Evolutionary conservation across 2,888 invertebrate species (phyloP).

Genomic region (Erynnis tages): DNA sequence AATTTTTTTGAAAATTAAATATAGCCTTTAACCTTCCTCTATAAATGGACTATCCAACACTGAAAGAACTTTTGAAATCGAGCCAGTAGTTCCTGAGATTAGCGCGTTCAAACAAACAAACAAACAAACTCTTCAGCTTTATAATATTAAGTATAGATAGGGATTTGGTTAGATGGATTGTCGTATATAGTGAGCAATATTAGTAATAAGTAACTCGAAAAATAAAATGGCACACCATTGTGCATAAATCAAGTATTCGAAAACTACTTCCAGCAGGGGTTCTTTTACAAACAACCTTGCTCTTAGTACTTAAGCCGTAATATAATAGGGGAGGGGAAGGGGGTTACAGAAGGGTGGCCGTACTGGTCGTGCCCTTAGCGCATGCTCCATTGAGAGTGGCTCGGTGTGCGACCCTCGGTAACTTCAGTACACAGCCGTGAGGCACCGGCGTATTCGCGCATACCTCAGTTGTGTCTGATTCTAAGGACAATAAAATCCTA

Average conservation of each 20-base stretch:
- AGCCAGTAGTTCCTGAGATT: too few relatives aligned
- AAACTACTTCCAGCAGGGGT: conserved; percentile 40
- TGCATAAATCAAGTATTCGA: conserved; percentile 28
- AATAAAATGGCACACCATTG: conserved; percentile 1
- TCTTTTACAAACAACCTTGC: conserved; percentile 41
- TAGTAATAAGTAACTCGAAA: too few relatives aligned
- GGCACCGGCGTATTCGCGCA: conserved; percentile 39
- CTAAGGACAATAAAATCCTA: conserved; percentile 72
- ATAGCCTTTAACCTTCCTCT: too few relatives aligned
- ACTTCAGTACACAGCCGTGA: conserved; percentile 70
- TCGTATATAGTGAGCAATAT: too few relatives aligned
- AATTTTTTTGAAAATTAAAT: too few relatives aligned
- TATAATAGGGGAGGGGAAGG: conserved; percentile 47
- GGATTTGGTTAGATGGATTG: too few relatives aligned
- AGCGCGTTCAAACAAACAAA: too few relatives aligned
- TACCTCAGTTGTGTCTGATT: conserved; percentile 37
- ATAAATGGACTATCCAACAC: too few relatives aligned
- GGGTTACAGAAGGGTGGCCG: conserved; percentile 55
- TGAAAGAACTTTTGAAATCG: too few relatives aligned
- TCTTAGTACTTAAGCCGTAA: conserved; percentile 38
- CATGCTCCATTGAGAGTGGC: conserved; percentile 64
- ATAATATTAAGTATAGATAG: too few relatives aligned
- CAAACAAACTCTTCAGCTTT: too few relatives aligned
- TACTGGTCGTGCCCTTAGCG: conserved; percentile 55
- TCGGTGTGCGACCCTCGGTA: conserved; percentile 51